These are phyloP conservation scores for Palythoa grandis DNA, from an alignment of 92 coral and sea anemone species.

Conservation along the genomic window DNA sequence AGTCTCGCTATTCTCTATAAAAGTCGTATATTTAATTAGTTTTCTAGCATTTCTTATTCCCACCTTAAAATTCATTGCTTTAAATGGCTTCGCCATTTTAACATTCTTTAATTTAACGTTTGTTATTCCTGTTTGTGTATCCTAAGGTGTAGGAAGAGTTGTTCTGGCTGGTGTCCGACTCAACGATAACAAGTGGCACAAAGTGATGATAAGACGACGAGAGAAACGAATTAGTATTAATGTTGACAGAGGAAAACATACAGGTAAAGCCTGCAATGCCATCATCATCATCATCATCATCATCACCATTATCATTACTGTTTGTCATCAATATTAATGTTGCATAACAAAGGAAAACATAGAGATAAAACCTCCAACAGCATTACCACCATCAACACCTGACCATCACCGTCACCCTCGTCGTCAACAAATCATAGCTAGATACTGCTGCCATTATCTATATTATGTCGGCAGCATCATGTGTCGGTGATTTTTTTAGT, in stretches of 20 bases:
- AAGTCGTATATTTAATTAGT: no score
- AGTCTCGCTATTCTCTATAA: no score
- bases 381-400: neutral
- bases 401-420: neutral
- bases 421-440: neutral
- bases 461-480: neutral
- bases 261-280: constrained; percentile 29
- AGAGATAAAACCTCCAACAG: neutral
- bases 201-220: constrained; percentile 69
- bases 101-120: neutral
- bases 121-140: neutral
- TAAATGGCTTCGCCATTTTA: neutral
- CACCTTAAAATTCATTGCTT: no score
- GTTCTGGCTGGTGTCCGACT: constrained; percentile 51
- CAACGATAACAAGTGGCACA: constrained; percentile 91
- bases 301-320: neutral
- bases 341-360: no score
- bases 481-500: no score
- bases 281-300: no score
- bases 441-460: neutral
- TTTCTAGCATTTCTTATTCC: no score
- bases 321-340: no score
- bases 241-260: constrained; percentile 70
- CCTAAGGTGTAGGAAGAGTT: constrained; percentile 49
- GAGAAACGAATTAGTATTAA: constrained; percentile 49